Evolutionary conservation across 2,888 invertebrate genomes (phyloP).

Genomic region (Latrodectus hesperus): DNA sequence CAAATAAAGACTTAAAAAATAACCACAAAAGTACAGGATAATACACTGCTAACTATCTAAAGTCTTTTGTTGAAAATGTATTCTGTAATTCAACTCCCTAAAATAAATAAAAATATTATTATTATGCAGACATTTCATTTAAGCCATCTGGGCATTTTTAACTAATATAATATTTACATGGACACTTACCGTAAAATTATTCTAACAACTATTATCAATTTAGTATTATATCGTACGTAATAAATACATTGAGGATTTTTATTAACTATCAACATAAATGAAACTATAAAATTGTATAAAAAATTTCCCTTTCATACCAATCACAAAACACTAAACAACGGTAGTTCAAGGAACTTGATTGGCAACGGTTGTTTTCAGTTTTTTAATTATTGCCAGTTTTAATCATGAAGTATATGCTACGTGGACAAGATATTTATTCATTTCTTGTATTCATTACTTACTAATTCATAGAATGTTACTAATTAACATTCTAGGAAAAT

Average conservation of each 20-base stretch:
- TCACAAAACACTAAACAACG: conserved; percentile 36
- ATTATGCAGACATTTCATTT: conserved; percentile 13
- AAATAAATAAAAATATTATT: conserved; percentile 12
- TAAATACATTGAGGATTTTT: background rate
- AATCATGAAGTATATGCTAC: background rate
- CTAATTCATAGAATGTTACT: too few relatives aligned
- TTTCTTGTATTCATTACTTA: too few relatives aligned
- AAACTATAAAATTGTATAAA: conserved; percentile 15
- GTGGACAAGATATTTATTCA: too few relatives aligned
- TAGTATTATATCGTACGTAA: background rate
- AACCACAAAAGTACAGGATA: too few relatives aligned
- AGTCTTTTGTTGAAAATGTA: too few relatives aligned
- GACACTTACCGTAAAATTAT: background rate
- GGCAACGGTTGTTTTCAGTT: conserved; percentile 56
- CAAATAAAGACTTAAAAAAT: too few relatives aligned
- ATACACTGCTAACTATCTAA: too few relatives aligned
- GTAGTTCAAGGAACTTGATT: conserved; percentile 67
- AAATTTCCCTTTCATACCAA: conserved; percentile 10
- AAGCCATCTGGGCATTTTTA: conserved; percentile 49
- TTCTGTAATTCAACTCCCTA: conserved; percentile 23
- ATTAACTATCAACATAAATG: conserved; percentile 1
- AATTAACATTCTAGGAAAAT: too few relatives aligned
- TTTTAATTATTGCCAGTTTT: conserved; percentile 50
- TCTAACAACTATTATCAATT: background rate
- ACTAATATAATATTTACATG: background rate